phyloP scores from a whole-genome alignment of 2,888 invertebrate genomes.

The Eudiplozoon nipponicum region DNA sequence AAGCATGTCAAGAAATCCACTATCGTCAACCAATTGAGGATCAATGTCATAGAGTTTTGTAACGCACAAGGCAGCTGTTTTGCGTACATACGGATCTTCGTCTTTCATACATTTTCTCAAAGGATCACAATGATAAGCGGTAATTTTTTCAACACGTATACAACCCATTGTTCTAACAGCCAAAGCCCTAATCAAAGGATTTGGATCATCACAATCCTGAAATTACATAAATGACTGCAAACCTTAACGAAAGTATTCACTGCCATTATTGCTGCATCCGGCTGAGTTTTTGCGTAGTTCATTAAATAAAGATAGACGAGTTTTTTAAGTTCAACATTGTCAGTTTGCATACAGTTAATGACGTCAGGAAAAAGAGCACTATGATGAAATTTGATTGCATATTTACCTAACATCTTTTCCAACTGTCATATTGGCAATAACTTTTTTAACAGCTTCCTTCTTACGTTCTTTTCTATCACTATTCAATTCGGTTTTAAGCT shows the following conservation, averaged over 20 bases:
- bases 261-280: constrained; percentile 98
- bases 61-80: constrained; percentile 94
- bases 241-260: constrained; percentile 98
- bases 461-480: constrained; percentile 98
- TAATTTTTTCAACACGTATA: constrained; percentile 93
- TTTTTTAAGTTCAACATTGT: constrained; percentile 87
- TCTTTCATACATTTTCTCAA: constrained; percentile 40
- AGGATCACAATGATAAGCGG: constrained; percentile 90
- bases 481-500: constrained; percentile 82
- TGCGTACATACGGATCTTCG: constrained; percentile 34
- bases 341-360: constrained; percentile 98
- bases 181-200: constrained; percentile 78
- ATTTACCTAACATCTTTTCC: constrained; percentile 59
- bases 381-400: constrained; percentile 17
- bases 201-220: constrained; percentile 94
- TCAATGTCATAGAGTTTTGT: constrained; percentile 90
- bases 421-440: constrained; percentile 97
- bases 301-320: constrained; percentile 85
- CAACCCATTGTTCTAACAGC: constrained; percentile 98
- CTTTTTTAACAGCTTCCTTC: constrained; percentile 95
- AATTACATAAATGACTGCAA: constrained; percentile 19
- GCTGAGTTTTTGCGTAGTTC: constrained; percentile 98
- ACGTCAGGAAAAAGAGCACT: constrained; percentile 82
- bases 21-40: constrained; percentile 39
- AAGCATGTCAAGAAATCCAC: constrained; percentile 78